Percentiles rank a stretch among this genome's conserved stretches.
Conservation (phyloP, 2,113 vertebrate species). For the Erythrocercus mccallii region DNA sequence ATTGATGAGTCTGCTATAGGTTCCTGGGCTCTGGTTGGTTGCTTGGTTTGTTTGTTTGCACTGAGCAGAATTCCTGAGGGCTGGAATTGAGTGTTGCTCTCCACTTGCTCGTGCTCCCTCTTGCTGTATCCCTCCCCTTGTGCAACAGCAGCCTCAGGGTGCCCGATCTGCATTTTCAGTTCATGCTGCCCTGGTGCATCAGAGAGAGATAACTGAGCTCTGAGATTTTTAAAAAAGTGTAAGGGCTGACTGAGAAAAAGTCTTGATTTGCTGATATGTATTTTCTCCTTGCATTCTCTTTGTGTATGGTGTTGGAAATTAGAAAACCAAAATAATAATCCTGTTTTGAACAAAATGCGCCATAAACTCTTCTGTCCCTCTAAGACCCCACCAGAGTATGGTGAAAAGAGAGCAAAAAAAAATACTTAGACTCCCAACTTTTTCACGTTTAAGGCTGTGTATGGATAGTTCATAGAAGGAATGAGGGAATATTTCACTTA, state of each 20-base stretch:
- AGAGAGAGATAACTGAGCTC: neutral
- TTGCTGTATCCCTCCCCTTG: rapidly evolving
- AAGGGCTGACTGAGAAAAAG: neutral
- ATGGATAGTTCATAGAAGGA: neutral
- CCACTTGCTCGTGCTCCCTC: rapidly evolving
- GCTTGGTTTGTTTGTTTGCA: neutral
- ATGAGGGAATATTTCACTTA: neutral
- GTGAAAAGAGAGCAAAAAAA: neutral
- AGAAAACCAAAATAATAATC: neutral
- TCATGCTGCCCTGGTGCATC: neutral
- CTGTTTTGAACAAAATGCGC: neutral
- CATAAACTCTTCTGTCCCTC: neutral
- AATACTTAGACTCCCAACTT: neutral
- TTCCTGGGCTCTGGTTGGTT: neutral
- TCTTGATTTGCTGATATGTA: neutral
- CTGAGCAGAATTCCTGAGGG: neutral
- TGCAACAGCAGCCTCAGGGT: neutral
- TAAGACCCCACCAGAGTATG: neutral
- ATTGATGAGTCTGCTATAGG: neutral
- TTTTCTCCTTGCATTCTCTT: neutral
- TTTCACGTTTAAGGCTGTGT: neutral
- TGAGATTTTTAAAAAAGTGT: neutral
- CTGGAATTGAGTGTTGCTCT: neutral
- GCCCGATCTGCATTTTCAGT: neutral
- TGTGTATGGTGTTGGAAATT: neutral